phyloP scores from a whole-genome alignment of 2,797 vertebrate species.

The Enteromius afrohamiltoni region DNA sequence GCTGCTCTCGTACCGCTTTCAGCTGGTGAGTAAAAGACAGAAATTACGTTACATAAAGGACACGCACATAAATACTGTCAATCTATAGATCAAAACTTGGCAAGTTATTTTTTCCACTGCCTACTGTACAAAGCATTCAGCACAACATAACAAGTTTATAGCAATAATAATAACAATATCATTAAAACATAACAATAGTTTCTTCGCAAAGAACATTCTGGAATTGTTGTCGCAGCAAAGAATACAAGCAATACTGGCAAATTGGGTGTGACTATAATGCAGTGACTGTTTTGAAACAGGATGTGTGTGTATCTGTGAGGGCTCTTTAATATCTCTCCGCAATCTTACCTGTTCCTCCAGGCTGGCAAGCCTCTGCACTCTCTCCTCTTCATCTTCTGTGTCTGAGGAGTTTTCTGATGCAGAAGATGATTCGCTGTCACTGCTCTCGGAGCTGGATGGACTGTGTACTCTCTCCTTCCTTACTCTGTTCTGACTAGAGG shows the following conservation, averaged over 20 bases:
- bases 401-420: slow-evolving; percentile 77
- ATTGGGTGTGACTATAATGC: background rate
- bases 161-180: no score
- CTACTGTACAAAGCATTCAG: background rate
- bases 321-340: background rate
- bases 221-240: background rate
- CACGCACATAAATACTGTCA: no score
- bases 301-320: background rate
- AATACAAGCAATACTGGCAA: background rate
- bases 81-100: background rate
- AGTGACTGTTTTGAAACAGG: background rate
- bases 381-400: slow-evolving; percentile 70
- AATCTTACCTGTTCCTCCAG: slow-evolving; percentile 83
- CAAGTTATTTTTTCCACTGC: background rate
- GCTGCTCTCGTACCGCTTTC: slow-evolving; percentile 82
- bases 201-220: background rate
- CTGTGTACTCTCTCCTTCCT: slow-evolving; percentile 62
- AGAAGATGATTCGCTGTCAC: slow-evolving; percentile 70
- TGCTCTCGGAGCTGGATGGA: slow-evolving; percentile 73
- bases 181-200: background rate
- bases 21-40: slow-evolving; percentile 72
- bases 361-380: slow-evolving; percentile 70
- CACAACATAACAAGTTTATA: background rate
- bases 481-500: slow-evolving; percentile 56
- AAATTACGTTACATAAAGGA: background rate